A percentile compares a stretch with the other conserved stretches of the same genome.
These are phyloP conservation scores for Cyprinus carpio DNA, from an alignment of 2,113 vertebrate species.

Conservation along the genomic window DNA sequence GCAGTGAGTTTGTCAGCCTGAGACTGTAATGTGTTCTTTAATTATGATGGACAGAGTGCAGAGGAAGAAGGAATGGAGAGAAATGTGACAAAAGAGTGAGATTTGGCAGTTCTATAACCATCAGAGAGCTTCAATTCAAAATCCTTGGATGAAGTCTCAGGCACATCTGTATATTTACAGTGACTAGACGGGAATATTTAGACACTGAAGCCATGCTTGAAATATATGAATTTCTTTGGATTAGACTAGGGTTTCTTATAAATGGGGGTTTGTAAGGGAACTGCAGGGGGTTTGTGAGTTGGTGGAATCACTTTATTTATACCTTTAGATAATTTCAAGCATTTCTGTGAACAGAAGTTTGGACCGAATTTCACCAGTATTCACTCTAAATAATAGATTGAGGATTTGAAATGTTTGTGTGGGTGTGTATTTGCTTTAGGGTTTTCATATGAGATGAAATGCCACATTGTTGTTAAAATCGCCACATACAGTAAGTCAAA, in stretches of 20 bases:
- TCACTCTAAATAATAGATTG: background rate
- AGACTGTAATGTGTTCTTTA: slow-evolving; percentile 32
- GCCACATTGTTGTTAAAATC: too few species aligned
- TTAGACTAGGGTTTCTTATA: background rate
- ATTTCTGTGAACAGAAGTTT: background rate
- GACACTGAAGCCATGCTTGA: background rate
- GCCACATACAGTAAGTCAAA: background rate
- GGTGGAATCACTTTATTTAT: background rate
- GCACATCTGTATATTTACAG: background rate
- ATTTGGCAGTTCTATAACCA: background rate
- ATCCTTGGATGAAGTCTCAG: background rate
- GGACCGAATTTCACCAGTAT: background rate
- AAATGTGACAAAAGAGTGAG: slow-evolving; percentile 12
- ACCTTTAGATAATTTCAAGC: background rate
- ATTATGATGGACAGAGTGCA: slow-evolving; percentile 35
- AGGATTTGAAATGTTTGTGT: background rate
- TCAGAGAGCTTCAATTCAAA: background rate
- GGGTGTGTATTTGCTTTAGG: background rate
- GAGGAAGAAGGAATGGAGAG: background rate
- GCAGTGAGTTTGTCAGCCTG: slow-evolving; percentile 23
- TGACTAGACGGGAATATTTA: background rate
- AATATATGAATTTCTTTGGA: background rate
- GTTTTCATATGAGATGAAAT: background rate
- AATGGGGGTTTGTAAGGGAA: background rate
- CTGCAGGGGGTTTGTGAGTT: background rate